Evolutionary conservation across 2,888 invertebrate genomes (phyloP).

Genomic region (Bedellia somnulentella): DNA sequence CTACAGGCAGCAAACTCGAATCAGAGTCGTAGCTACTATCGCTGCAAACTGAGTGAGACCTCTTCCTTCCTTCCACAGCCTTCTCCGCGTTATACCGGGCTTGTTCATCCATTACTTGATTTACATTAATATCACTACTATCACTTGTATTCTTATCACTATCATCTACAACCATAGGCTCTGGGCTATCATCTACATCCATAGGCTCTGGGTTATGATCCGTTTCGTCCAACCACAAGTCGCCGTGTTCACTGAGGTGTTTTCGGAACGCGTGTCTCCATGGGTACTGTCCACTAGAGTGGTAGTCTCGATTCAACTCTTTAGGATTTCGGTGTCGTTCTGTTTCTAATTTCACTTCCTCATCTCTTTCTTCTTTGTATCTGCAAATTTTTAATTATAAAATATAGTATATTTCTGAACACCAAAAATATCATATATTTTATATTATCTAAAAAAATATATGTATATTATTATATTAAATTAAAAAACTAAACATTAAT

Average conservation of each 20-base stretch:
- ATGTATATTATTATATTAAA: no score
- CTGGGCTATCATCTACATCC: conserved; percentile 13
- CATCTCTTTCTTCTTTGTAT: conserved; percentile 12
- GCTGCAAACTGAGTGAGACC: conserved; percentile 33
- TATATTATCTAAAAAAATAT: not conserved
- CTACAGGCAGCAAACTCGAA: conserved; percentile 39
- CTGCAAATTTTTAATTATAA: no score
- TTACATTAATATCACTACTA: conserved; percentile 27
- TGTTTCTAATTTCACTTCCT: conserved; percentile 38
- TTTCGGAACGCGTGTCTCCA: conserved; percentile 42
- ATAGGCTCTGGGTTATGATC: conserved; percentile 9
- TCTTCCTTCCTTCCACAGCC: conserved; percentile 23
- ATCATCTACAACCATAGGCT: no score
- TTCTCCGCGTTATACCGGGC: no score
- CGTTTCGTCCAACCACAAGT: conserved; percentile 24
- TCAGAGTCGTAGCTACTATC: conserved; percentile 43
- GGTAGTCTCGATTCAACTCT: conserved; percentile 39
- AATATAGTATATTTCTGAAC: no score
- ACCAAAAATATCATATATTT: not conserved
- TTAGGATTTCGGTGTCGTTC: conserved; percentile 38
- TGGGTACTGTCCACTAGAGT: conserved; percentile 38
- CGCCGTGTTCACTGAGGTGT: conserved; percentile 28
- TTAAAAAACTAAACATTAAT: no score
- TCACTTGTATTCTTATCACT: conserved; percentile 27
- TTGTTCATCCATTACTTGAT: no score